Base-by-base conservation (phyloP, 2,113 vertebrate genomes). In the Telmatochromis sp. region DNA sequence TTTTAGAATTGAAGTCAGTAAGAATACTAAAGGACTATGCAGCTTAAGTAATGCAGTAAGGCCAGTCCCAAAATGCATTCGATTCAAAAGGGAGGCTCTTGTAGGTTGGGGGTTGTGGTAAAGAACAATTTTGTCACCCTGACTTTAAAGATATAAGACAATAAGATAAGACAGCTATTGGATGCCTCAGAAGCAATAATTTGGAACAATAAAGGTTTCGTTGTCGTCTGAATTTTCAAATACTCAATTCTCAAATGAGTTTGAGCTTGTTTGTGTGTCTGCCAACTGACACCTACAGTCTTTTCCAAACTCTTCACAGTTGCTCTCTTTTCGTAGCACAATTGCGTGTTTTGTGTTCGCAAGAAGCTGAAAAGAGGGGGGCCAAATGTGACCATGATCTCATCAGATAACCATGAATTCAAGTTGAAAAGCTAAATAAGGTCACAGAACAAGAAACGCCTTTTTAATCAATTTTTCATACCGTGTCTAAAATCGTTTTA, bases 261-360 rank as follows among this genome's bases (percentile, higher is more conserved):
- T 68, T 91, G 88, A 89, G 83, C 40, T 45, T 88, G 81, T 31
- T 85, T 90, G 80, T 80, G 45, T 83, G 55, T 91, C 28, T 84
- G 85, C 89, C 90, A 90, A 50, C 19, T 80, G 45, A 90, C 92
- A 93, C 92, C 93, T 90, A 89, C 92, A 40, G 4, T 86, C 79
- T 51, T 81, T 82, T 71, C 80, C 63, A 81, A 80, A 80, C 60
- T 80, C 71, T 80, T 81, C 51, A 23, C 33, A 55, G 45, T 37
- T 55, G n/a, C 31, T 68, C 51, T 55, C 13, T 81, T 21, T 84
- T 55, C 6, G 5, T 7, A 42, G 80, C 55, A 93, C 94, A 95
- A 91, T 92, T 80, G 75, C 51, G 4, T 47, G 73, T 87, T 93
- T 92, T 81, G 87, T 87, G n/a, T 83, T 87, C 3, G 3, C 35